Evolutionary conservation across 2,888 invertebrate genomes (phyloP), one percentile per base, ranked within the genome.

Genomic region (Athrips mouffetella): DNA sequence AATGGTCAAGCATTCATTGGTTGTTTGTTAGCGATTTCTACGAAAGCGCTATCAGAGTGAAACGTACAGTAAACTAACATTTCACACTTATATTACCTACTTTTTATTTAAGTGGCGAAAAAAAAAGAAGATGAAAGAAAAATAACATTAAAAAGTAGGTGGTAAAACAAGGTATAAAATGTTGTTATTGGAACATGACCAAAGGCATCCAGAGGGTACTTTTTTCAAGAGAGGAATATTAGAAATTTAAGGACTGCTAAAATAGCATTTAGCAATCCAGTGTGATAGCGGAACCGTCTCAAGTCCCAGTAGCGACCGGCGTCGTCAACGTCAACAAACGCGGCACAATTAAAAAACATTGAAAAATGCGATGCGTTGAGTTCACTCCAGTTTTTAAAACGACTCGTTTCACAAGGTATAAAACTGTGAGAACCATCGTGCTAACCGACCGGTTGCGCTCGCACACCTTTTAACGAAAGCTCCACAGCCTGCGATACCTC

Each of bases 331-430:
- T 73, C 76, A 74, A 76, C 74, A 77, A 73, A 75, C 71, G 67
- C 70, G 63, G 60, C 59, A 71, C 71, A 80, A 81, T 85, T 80
- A 80, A 76, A 83, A 80, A 77, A 78, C 78, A 79, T 81, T 77
- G 73, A 80, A 80, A 83, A 84, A 82, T 73, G 73, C 76, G 79
- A 82, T 81, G 81, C 77, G 71, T 76, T 75, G 76, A 83, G 76
- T 82, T 78, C 82, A 87, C 86, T 86, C 87, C 80, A 86, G 85
- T 87, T 86, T 85, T 86, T 81, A 78, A 83, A 82, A 73, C 79
- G 78, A 84, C 78, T 80, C 76, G 85, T 88, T 86, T 80, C 84
- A 77, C 85, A 80, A 84, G 84, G 72, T 68, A 67, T 66, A 60
- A n/a, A 62, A 80, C 80, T 85, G 86, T 87, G 87, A 87, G 87